phyloP scores from a whole-genome alignment of 1,140 invertebrate genomes.

The Tetragnatha versicolor region DNA sequence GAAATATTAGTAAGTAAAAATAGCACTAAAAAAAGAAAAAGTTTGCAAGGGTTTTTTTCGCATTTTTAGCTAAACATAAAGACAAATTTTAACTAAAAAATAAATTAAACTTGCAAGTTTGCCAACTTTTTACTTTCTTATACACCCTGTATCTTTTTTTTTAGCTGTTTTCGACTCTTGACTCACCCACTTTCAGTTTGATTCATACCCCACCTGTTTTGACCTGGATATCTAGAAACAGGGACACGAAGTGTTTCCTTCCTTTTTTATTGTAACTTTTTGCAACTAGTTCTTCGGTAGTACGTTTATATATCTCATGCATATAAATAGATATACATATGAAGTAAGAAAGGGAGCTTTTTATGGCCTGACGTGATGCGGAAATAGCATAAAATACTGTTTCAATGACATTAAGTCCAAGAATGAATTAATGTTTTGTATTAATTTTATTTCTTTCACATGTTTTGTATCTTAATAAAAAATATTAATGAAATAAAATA shows the following conservation, averaged over 20 bases:
- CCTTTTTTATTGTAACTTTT: background rate
- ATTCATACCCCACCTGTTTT: conserved; percentile 4
- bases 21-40: background rate
- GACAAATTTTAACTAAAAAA: background rate
- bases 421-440: background rate
- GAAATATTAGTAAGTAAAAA: background rate
- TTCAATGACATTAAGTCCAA: background rate
- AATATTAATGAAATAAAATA: too few species aligned
- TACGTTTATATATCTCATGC: background rate
- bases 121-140: background rate
- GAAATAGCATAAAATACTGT: background rate
- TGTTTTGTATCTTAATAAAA: too few species aligned
- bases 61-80: background rate
- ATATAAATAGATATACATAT: background rate
- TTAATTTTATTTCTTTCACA: background rate
- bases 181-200: background rate
- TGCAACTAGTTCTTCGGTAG: background rate
- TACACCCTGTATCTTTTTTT: background rate
- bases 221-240: conserved; percentile 14
- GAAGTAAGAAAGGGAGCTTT: background rate
- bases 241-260: background rate
- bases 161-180: background rate
- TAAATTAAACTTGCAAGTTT: background rate
- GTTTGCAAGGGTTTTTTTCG: background rate
- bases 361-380: background rate